Evolutionary conservation across 2,113 vertebrate species (phyloP), one percentile per base, ranked within the genome.

Genomic region (Oxygymnocypris stewartii): DNA sequence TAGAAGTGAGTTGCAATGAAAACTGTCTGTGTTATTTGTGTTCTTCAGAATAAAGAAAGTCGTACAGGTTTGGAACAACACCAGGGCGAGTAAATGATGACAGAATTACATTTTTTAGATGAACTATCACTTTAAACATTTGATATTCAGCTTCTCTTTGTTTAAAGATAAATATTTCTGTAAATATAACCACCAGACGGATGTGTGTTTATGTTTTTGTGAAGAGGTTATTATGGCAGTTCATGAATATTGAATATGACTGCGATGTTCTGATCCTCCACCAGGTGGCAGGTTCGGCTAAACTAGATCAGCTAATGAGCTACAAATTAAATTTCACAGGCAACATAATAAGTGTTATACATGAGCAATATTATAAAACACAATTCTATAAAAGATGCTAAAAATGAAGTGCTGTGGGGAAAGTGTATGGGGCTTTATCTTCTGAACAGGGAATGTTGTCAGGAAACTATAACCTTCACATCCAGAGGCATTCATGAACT

Each of bases 401-500:
- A 67, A 0, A 25, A 20, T 0, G 49, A 16, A 16, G 49, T 51
- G 49, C 4, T 51, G 16, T 54, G 18, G 9, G 4, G 31, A 65
- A 40, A 9, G n/a, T 69, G 28, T 65, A 67, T 23, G 11, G 6
- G 12, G 35, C 20, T 18, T 37, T 18, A 40, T 23, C 20, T 23
- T 69, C 61, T 65, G 6, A 69, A 23, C 18, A 42, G 18, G 69
- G 69, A 23, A 2, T 42, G 9, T 40, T 23, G 9, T 20, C 20
- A 0, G 31, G 35, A 11, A 8, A 37, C 67, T 37, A 1, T 11
- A 35, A 73, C 69, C 12, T 77, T 2, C 77, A 65, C 79, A 67
- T 65, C 37, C n/a, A 84, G 57, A 25, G 59, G 16, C 16, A 75
- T 51, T 42, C 59, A 31, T 79, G 75, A 49, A 12, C 59, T 78